Conservation (phyloP, 2,888 invertebrate genomes). For the Bellardia pandia region DNA sequence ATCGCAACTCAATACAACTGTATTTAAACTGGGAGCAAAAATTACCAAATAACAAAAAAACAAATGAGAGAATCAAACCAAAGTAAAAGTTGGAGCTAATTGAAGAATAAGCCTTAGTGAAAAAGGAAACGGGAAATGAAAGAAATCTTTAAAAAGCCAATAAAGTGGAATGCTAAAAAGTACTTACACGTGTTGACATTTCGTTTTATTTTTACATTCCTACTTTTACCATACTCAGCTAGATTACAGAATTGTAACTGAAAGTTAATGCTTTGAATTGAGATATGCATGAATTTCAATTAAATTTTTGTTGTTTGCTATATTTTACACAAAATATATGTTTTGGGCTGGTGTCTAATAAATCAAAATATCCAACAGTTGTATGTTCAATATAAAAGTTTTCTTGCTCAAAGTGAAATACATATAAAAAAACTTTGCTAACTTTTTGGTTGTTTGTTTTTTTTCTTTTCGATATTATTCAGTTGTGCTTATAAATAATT, state of each 20-base stretch:
- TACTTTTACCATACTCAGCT: background rate
- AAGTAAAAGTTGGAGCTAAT: background rate
- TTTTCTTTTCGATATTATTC: too few relatives aligned
- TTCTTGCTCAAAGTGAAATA: background rate
- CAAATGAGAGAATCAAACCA: background rate
- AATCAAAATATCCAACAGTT: background rate
- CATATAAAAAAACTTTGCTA: background rate
- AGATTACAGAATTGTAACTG: background rate
- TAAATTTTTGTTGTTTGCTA: background rate
- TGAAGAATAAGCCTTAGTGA: background rate
- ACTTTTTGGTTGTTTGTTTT: too few relatives aligned
- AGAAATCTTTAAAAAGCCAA: background rate
- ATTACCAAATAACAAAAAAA: background rate
- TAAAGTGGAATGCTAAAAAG: background rate
- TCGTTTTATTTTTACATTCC: background rate
- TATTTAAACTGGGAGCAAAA: background rate
- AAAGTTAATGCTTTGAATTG: background rate
- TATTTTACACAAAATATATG: background rate
- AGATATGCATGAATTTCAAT: constrained; percentile 5
- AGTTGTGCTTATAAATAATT: too few relatives aligned
- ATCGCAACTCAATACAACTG: background rate
- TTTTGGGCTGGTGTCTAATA: background rate
- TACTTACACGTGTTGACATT: constrained; percentile 14
- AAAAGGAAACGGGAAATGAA: background rate
- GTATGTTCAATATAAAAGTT: background rate